These are phyloP conservation scores for Echiichthys vipera DNA, from an alignment of 2,797 vertebrate species.

Conservation along the genomic window DNA sequence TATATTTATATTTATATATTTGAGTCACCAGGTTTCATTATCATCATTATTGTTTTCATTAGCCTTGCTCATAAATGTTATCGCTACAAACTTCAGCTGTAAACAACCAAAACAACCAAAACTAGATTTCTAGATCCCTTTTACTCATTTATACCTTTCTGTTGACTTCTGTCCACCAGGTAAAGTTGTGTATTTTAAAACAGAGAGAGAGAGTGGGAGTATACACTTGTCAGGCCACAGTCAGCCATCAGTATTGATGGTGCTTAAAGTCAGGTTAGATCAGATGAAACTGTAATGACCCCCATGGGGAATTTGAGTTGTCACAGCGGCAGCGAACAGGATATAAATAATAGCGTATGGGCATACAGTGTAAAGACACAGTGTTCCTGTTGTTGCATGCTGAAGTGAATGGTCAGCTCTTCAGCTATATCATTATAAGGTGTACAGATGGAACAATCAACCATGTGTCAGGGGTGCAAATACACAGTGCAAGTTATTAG, in stretches of 20 bases:
- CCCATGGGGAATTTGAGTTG: conserved; percentile 34
- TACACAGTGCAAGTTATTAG: neutral
- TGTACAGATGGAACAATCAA: neutral
- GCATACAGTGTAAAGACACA: neutral
- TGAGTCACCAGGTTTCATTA: too few species aligned
- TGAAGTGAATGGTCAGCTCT: neutral
- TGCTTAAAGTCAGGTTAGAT: conserved; percentile 33
- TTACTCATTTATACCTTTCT: neutral
- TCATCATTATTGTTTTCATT: too few species aligned
- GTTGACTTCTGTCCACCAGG: neutral
- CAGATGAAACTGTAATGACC: conserved; percentile 47
- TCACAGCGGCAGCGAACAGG: conserved; percentile 18
- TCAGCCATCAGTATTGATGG: conserved; percentile 11
- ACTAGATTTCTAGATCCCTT: neutral
- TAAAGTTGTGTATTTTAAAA: conserved; percentile 4
- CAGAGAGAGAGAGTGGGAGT: neutral
- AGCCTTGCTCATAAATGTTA: neutral
- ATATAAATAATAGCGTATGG: conserved; percentile 41
- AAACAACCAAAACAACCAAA: neutral
- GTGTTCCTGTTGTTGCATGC: conserved; percentile 3
- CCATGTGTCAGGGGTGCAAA: conserved; percentile 7
- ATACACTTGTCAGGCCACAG: neutral
- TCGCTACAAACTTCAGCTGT: neutral
- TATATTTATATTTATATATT: too few species aligned
- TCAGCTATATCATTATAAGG: neutral